Evolutionary conservation across 1,140 invertebrate genomes (phyloP).

Genomic region (Aphidius ervi): DNA sequence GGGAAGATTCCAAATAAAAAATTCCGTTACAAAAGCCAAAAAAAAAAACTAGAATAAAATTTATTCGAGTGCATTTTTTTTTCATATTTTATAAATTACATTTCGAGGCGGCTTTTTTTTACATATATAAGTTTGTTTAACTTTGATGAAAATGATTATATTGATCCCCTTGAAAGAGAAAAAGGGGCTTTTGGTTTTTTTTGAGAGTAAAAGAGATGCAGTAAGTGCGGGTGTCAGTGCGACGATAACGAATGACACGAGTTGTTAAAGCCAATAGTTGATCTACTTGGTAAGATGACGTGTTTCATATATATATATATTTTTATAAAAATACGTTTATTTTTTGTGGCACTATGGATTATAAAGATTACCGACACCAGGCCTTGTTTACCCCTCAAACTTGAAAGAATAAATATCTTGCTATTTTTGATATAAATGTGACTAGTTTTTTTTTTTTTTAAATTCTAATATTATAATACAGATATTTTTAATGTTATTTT

Average conservation of each 20-base stretch:
- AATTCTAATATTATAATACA: too few species aligned
- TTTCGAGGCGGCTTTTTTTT: too few species aligned
- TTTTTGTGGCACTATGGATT: constrained; percentile 24
- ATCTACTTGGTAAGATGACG: too few species aligned
- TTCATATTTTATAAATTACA: background rate
- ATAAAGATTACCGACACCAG: constrained; percentile 24
- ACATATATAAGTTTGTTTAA: background rate
- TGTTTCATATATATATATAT: constrained; percentile 11
- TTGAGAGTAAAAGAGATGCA: too few species aligned
- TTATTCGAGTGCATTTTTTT: background rate
- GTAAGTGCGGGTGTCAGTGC: background rate
- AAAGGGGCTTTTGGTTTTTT: too few species aligned
- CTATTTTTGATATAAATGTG: constrained; percentile 26
- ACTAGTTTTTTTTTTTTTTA: too few species aligned
- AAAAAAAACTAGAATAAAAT: background rate
- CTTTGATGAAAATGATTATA: too few species aligned
- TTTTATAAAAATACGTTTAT: constrained; percentile 14
- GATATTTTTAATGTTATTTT: too few species aligned
- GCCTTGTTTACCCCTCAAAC: constrained; percentile 2
- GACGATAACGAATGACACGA: background rate
- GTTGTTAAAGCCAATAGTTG: too few species aligned
- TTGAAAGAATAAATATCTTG: constrained; percentile 24
- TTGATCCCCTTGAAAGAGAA: too few species aligned
- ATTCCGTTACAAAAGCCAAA: background rate
- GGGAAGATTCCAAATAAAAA: constrained; percentile 30